Conservation (phyloP, 2,113 vertebrate genomes). For the Helogale parvula region DNA sequence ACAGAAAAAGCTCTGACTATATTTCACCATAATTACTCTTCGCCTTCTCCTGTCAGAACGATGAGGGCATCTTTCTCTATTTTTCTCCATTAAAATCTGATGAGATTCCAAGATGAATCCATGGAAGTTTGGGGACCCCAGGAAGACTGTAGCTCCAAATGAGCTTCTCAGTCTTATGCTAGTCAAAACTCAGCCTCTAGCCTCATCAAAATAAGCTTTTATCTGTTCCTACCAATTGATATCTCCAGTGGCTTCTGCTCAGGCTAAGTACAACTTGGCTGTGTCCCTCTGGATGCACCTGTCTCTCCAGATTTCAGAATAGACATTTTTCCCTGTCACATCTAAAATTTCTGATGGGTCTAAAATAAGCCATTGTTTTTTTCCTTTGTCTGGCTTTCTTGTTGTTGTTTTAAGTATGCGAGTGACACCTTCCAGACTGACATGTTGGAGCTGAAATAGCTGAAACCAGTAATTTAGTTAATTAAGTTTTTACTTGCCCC, state of each 20-base stretch:
- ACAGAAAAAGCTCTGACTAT: neutral
- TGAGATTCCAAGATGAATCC: neutral
- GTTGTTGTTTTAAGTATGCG: neutral
- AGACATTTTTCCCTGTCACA: neutral
- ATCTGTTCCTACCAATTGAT: neutral
- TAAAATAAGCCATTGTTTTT: neutral
- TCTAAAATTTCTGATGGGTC: neutral
- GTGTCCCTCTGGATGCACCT: neutral
- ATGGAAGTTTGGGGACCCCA: neutral
- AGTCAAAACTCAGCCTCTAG: neutral
- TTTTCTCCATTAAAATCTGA: neutral
- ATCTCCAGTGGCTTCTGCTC: neutral
- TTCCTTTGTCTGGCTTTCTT: neutral
- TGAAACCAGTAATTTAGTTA: neutral
- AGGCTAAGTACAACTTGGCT: neutral
- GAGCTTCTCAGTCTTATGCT: neutral
- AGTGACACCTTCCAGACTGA: neutral
- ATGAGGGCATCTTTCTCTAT: neutral
- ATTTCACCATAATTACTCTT: neutral
- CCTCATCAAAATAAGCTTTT: neutral
- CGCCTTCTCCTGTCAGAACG: neutral
- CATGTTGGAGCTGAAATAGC: neutral
- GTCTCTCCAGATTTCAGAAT: neutral
- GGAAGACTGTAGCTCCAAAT: neutral
- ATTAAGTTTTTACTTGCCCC: neutral